Percentiles rank a stretch among this genome's conserved stretches.
Evolutionary conservation across 2,797 vertebrate genomes (phyloP).

Genomic region (Neopelma chrysocephalum): DNA sequence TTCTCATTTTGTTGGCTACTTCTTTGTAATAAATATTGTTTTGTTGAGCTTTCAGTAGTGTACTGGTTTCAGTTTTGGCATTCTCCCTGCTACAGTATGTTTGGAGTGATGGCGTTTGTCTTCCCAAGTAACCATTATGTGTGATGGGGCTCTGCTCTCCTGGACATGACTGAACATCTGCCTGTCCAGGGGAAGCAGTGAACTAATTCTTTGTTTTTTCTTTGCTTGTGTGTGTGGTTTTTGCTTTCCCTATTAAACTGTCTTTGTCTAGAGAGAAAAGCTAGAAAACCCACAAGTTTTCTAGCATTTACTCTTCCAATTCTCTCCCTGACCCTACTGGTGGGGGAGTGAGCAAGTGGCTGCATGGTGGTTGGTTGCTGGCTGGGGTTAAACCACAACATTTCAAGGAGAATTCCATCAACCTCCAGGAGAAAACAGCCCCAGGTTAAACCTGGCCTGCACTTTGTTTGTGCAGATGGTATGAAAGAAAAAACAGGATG

Average conservation of each 20-base stretch:
- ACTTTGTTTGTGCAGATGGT: background rate
- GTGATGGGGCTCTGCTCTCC: background rate
- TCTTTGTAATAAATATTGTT: too few species aligned
- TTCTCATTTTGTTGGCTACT: too few species aligned
- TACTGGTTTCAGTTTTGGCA: too few species aligned
- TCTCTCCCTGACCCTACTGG: background rate
- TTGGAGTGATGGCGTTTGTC: background rate
- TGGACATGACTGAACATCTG: background rate
- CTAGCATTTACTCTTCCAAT: background rate
- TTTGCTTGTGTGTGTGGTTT: background rate
- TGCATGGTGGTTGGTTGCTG: background rate
- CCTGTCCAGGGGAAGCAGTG: background rate
- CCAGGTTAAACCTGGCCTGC: background rate
- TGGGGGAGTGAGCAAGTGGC: background rate
- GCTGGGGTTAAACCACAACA: background rate
- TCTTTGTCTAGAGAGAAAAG: background rate
- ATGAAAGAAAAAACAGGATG: background rate
- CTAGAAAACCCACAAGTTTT: background rate
- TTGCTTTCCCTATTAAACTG: background rate
- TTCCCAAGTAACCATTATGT: background rate
- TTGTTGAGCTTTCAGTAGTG: too few species aligned
- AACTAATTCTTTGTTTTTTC: background rate
- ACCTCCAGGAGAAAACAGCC: background rate
- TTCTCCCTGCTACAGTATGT: background rate
- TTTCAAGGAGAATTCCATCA: background rate